Percentiles rank a stretch among this genome's conserved stretches.
Evolutionary conservation across 53 echinoderm and acorn worm genomes (phyloP).

Genomic region (Stichopus horrens): DNA sequence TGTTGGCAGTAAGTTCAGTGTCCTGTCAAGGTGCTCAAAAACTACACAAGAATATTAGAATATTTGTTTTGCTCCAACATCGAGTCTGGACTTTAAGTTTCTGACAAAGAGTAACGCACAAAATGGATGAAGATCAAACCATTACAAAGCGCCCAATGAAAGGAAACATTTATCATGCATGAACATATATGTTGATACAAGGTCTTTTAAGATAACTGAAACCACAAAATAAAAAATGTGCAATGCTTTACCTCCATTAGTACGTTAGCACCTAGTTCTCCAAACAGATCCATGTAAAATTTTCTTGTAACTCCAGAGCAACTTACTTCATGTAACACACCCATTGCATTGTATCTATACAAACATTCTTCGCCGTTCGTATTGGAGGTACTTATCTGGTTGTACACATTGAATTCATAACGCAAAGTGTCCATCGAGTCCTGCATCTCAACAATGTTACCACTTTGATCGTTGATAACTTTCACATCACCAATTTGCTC

Average conservation of each 20-base stretch:
- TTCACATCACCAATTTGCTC: constrained; percentile 31
- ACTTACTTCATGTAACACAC: constrained; percentile 41
- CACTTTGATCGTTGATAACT: constrained; percentile 43
- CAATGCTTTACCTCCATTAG: constrained; percentile 45
- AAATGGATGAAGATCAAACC: too few relatives aligned
- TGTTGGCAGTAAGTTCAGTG: too few relatives aligned
- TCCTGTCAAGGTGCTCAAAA: too few relatives aligned
- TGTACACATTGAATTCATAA: constrained; percentile 40
- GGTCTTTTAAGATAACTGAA: too few relatives aligned
- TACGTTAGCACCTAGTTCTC: constrained; percentile 52
- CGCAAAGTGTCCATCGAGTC: neutral
- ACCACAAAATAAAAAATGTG: too few relatives aligned
- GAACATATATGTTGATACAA: too few relatives aligned
- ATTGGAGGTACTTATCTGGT: constrained; percentile 7
- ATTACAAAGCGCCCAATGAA: too few relatives aligned
- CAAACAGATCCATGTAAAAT: constrained; percentile 54
- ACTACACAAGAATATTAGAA: too few relatives aligned
- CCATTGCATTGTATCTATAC: constrained; percentile 53
- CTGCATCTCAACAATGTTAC: constrained; percentile 43
- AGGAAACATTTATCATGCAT: too few relatives aligned
- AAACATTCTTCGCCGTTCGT: constrained; percentile 44
- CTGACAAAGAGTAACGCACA: too few relatives aligned
- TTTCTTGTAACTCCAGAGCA: constrained; percentile 45
- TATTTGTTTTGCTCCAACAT: too few relatives aligned
- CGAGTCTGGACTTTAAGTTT: too few relatives aligned